A percentile compares a stretch with the other conserved stretches of the same genome.
These are phyloP conservation scores for Ennomos quercinarius DNA, from an alignment of 2,888 invertebrate species.

Conservation along the genomic window DNA sequence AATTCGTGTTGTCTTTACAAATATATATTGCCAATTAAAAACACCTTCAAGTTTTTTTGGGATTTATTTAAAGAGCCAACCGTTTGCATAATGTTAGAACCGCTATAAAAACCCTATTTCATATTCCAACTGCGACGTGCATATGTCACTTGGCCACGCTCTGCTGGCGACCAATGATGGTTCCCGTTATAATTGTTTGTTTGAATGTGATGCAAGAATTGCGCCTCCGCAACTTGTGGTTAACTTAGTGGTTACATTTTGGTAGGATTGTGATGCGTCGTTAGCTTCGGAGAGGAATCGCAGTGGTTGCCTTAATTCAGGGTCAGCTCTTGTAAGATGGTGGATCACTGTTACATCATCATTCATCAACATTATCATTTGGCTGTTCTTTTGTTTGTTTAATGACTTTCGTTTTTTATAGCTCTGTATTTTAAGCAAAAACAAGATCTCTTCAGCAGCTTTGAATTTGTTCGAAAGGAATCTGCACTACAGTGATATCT, in stretches of 20 bases:
- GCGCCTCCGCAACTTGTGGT: constrained; percentile 38
- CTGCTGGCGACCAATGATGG: constrained; percentile 50
- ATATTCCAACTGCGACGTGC: constrained; percentile 20
- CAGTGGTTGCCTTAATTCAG: neutral
- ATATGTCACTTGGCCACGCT: constrained; percentile 64
- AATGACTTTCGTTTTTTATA: no score
- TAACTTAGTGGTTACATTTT: neutral
- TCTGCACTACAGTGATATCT: no score
- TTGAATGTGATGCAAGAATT: constrained; percentile 49
- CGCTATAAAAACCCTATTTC: constrained; percentile 17
- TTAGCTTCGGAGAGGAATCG: neutral
- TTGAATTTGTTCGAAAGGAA: no score
- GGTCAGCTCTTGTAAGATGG: neutral
- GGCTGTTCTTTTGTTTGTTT: no score
- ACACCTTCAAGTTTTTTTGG: no score
- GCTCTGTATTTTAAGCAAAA: no score
- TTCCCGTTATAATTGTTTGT: constrained; percentile 59
- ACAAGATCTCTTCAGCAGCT: no score
- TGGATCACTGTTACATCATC: neutral
- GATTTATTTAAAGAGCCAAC: no score
- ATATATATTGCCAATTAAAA: no score
- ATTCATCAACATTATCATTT: neutral
- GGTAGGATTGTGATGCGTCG: neutral
- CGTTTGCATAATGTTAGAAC: neutral
- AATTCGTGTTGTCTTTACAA: no score